These are phyloP conservation scores for Xanthorhoe spadicearia DNA, from an alignment of 2,888 invertebrate species.

Conservation along the genomic window DNA sequence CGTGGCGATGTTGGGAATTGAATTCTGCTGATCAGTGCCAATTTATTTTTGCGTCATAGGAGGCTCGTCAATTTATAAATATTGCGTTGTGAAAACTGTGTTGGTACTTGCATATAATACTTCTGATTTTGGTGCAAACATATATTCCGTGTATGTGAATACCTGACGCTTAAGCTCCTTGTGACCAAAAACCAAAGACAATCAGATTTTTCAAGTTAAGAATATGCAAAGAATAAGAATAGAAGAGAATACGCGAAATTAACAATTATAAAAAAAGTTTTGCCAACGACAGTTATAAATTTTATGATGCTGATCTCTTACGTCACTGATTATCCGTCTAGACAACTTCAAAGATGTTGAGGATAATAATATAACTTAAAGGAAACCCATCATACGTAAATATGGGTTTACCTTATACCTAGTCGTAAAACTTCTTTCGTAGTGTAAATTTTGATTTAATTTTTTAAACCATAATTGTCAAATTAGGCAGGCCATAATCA, in stretches of 20 bases:
- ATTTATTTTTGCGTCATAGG: constrained; percentile 24
- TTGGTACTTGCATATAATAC: no score
- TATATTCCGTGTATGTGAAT: no score
- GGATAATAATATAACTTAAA: background rate
- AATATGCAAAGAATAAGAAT: no score
- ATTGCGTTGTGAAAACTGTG: constrained; percentile 19
- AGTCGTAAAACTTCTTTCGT: background rate
- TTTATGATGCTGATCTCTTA: no score
- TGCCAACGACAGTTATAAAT: no score
- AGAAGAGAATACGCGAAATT: no score
- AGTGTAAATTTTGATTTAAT: background rate
- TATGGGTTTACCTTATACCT: background rate
- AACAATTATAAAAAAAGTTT: no score
- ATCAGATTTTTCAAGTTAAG: no score
- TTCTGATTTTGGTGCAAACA: no score
- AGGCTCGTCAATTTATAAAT: constrained; percentile 28
- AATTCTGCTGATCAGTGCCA: constrained; percentile 18
- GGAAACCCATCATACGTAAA: background rate
- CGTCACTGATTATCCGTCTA: no score
- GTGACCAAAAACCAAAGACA: no score
- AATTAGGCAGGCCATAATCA: background rate
- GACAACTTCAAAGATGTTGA: background rate
- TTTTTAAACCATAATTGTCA: background rate
- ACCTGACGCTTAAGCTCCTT: no score
- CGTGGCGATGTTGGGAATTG: constrained; percentile 6